phyloP scores from a whole-genome alignment of 2,888 invertebrate genomes.

The Chorisops tibialis region DNA sequence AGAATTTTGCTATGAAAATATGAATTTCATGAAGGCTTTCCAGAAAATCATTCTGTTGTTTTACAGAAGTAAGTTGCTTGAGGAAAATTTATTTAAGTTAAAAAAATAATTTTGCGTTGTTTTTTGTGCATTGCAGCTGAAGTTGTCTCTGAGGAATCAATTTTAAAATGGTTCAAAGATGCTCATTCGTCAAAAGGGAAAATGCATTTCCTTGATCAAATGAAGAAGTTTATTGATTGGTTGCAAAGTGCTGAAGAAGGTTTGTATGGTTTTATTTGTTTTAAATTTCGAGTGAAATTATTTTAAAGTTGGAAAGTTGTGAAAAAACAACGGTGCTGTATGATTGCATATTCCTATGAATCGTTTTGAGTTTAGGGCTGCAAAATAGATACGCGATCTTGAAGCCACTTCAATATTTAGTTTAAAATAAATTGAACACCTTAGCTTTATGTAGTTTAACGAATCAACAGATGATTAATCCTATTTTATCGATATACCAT shows the following conservation, averaged over 20 bases:
- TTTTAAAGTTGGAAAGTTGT: too few relatives aligned
- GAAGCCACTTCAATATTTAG: background rate
- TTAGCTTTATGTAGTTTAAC: too few relatives aligned
- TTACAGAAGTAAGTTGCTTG: slow-evolving; percentile 74
- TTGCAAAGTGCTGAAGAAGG: slow-evolving; percentile 92
- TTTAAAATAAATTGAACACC: too few relatives aligned
- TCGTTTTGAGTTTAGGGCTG: too few relatives aligned
- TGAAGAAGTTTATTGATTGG: slow-evolving; percentile 98
- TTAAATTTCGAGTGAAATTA: background rate
- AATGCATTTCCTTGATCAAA: slow-evolving; percentile 96
- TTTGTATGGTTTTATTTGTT: slow-evolving; percentile 37
- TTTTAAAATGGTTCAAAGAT: slow-evolving; percentile 95
- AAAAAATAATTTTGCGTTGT: background rate
- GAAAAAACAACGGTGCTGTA: too few relatives aligned
- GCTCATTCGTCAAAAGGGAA: slow-evolving; percentile 92
- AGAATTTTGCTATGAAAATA: slow-evolving; percentile 97
- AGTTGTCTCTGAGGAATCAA: slow-evolving; percentile 91
- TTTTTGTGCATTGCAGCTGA: slow-evolving; percentile 60
- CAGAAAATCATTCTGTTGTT: slow-evolving; percentile 94
- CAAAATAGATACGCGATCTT: background rate
- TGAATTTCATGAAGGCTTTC: slow-evolving; percentile 98
- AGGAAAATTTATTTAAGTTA: background rate
- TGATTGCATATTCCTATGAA: too few relatives aligned
- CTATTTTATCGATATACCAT: too few relatives aligned
- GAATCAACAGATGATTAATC: too few relatives aligned